phyloP scores from a whole-genome alignment of 2,888 invertebrate species.

The Bimastos eiseni region DNA sequence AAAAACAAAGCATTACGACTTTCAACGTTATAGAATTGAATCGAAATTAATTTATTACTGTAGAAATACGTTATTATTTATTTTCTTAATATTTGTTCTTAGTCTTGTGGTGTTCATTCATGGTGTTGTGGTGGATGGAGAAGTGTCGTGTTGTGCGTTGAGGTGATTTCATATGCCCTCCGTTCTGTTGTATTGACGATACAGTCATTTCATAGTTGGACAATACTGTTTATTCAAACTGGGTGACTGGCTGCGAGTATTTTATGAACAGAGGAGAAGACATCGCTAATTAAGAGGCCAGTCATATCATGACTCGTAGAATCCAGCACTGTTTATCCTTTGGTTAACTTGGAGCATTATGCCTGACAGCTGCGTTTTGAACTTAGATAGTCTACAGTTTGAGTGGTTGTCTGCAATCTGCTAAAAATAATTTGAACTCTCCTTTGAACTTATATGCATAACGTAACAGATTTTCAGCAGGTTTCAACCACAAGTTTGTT shows the following conservation, averaged over 20 bases:
- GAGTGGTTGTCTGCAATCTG: background rate
- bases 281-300: background rate
- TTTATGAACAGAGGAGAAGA: background rate
- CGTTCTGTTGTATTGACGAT: background rate
- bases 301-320: background rate
- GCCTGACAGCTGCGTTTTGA: background rate
- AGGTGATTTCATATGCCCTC: background rate
- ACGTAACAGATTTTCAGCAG: too few relatives aligned
- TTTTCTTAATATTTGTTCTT: background rate
- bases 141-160: background rate
- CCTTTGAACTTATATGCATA: too few relatives aligned
- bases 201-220: background rate
- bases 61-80: background rate
- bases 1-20: slow-evolving; percentile 19
- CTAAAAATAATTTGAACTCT: too few relatives aligned
- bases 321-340: background rate
- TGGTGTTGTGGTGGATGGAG: background rate
- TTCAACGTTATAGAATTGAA: background rate
- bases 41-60: background rate
- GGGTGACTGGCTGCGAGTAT: background rate
- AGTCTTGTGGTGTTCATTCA: background rate
- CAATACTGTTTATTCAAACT: background rate
- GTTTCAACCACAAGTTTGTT: too few relatives aligned
- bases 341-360: background rate
- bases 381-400: background rate